Base-by-base conservation (phyloP, 2,888 invertebrate genomes). In the Pegoplata infirma region DNA sequence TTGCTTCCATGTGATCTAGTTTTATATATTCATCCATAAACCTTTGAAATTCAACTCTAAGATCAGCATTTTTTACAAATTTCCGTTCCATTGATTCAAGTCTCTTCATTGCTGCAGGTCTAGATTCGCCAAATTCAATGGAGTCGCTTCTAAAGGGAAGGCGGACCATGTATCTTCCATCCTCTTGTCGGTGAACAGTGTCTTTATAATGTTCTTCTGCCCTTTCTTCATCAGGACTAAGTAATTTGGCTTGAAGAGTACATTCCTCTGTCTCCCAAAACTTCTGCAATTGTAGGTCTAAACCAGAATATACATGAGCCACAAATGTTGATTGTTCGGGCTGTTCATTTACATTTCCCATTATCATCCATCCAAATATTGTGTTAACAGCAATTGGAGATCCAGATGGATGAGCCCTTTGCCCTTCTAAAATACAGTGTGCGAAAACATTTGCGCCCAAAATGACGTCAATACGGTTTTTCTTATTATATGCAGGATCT, bases 241-340 rank as follows among this genome's bases (percentile, higher is more conserved):
- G 28, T 23, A 32, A 21, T 28, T 61, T 23, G 3, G 12, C 23
- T 10, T 51, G 16, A 28, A 16, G 4, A 32, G 68, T 56, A 40
- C 68, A 32, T 28, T 79, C 78, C 67, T 81, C 81, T 2, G 19
- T 44, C 28, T 79, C 66, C 76, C 73, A 81, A 32, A 81, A 79
- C 19, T 53, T 63, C 8, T 76, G 66, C 25, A 79, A 21, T 7
- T 79, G 76, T n/a, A n/a, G n/a, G n/a, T 56, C 46, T 12, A 76
- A 61, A n/a, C 73, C 49, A 2, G 59, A 12, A 28, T 44, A 40
- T 23, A 58, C 7, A 17, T 75, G 69, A 10, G 71, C 79, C 16
- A 61, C 21, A 8, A 40, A 53, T 28, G 53, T 61, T 7, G 36
- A 28, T 12, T 46, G 51, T 5, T 53, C 12, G 14, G 7, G 8